Evolutionary conservation across 2,888 invertebrate genomes (phyloP).

Genomic region (Mamestra brassicae): DNA sequence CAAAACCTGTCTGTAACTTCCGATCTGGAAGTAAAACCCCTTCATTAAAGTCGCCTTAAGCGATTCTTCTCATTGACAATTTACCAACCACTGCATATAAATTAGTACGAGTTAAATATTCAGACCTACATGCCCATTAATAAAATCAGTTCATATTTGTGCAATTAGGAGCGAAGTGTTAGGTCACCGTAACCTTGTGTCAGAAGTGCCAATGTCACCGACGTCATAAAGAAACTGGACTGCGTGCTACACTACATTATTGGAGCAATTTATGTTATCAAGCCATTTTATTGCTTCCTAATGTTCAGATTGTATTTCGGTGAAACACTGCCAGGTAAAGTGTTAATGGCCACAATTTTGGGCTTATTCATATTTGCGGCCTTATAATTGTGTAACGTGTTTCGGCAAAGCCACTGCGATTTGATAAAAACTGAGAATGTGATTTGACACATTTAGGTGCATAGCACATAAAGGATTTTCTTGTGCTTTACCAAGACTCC

Average conservation of each 20-base stretch:
- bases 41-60: background rate
- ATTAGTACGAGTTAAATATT: background rate
- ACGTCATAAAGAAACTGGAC: constrained; percentile 17
- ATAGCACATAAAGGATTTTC: background rate
- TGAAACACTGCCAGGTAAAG: constrained; percentile 1
- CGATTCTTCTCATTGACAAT: background rate
- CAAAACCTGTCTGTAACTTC: background rate
- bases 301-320: constrained; percentile 12
- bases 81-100: too few species aligned
- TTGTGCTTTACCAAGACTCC: background rate
- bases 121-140: background rate
- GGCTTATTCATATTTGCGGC: background rate
- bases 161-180: constrained; percentile 33
- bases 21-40: background rate
- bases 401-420: too few species aligned
- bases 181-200: constrained; percentile 45
- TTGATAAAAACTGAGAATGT: too few species aligned
- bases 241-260: constrained; percentile 25
- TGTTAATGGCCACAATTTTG: background rate
- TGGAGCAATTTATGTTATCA: constrained; percentile 11
- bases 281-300: constrained; percentile 19
- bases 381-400: background rate
- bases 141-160: background rate
- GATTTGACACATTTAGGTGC: too few species aligned
- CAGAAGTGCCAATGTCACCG: constrained; percentile 40